A percentile compares a stretch with the other conserved stretches of the same genome.
These are phyloP conservation scores for Drosophila demipolita DNA, from an alignment of 2,888 invertebrate genomes.

Conservation along the genomic window DNA sequence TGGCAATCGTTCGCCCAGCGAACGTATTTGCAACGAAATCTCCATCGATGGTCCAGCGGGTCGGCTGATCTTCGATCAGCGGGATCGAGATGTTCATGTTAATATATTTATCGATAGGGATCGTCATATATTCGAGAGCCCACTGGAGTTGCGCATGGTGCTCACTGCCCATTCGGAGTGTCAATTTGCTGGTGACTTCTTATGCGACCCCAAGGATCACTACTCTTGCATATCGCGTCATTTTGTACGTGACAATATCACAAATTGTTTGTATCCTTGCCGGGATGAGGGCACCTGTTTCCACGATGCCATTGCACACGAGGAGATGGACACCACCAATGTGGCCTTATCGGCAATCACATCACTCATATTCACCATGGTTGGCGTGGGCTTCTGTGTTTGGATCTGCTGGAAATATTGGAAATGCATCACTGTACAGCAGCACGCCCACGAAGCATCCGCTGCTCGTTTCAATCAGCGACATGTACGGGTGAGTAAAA, in stretches of 20 bases:
- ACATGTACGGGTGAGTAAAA: constrained; percentile 55
- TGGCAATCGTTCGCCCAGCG: constrained; percentile 81
- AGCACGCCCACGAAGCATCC: constrained; percentile 83
- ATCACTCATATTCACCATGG: constrained; percentile 84
- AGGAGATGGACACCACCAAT: constrained; percentile 81
- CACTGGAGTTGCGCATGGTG: constrained; percentile 82
- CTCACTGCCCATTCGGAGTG: constrained; percentile 82
- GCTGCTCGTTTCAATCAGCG: constrained; percentile 76
- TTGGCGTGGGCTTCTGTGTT: constrained; percentile 83
- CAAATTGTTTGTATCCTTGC: constrained; percentile 83
- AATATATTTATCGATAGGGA: constrained; percentile 77
- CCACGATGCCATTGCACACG: constrained; percentile 74
- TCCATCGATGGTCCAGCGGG: constrained; percentile 80
- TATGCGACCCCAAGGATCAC: constrained; percentile 78
- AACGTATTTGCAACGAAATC: constrained; percentile 81
- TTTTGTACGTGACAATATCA: constrained; percentile 83
- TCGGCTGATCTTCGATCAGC: constrained; percentile 81
- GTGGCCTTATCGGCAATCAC: constrained; percentile 84
- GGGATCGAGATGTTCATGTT: constrained; percentile 79
- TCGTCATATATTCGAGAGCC: constrained; percentile 71
- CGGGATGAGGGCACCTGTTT: constrained; percentile 83
- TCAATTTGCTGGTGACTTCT: constrained; percentile 77
- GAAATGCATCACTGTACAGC: constrained; percentile 84
- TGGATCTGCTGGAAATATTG: constrained; percentile 85
- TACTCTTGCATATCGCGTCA: constrained; percentile 83